phyloP scores from a whole-genome alignment of 2,797 vertebrate genomes.

The Hemibagrus guttatus region DNA sequence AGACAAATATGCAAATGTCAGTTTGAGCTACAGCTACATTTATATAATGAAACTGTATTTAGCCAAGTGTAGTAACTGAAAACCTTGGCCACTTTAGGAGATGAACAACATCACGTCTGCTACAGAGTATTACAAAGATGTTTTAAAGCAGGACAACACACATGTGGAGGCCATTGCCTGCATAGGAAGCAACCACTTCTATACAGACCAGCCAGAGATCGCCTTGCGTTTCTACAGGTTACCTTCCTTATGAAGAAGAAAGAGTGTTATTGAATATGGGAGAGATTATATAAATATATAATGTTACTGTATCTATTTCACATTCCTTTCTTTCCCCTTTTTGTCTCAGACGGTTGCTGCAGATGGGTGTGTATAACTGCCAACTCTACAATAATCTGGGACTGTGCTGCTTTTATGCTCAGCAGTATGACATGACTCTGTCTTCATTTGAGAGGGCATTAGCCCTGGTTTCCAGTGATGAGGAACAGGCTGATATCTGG shows the following conservation, averaged over 20 bases:
- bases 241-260: neutral
- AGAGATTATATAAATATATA: neutral
- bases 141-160: constrained; percentile 96
- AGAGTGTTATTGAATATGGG: neutral
- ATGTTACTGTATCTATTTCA: neutral
- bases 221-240: constrained; percentile 96
- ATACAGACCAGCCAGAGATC: constrained; percentile 95
- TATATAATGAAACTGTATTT: neutral
- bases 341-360: constrained; percentile 85
- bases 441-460: constrained; percentile 93
- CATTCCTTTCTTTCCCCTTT: neutral
- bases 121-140: constrained; percentile 93
- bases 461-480: constrained; percentile 85
- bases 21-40: neutral
- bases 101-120: constrained; percentile 90
- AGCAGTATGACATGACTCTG: constrained; percentile 98
- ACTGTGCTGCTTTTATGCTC: constrained; percentile 96
- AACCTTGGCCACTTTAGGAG: constrained; percentile 75
- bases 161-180: constrained; percentile 95
- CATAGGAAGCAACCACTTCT: constrained; percentile 97
- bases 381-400: constrained; percentile 98
- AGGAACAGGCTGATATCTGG: constrained; percentile 94
- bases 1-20: neutral
- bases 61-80: neutral
- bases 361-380: constrained; percentile 98